Percentiles rank a stretch among this genome's conserved stretches.
phyloP scores from a whole-genome alignment of 2,113 vertebrate genomes.

The Oreochromis spilurus region DNA sequence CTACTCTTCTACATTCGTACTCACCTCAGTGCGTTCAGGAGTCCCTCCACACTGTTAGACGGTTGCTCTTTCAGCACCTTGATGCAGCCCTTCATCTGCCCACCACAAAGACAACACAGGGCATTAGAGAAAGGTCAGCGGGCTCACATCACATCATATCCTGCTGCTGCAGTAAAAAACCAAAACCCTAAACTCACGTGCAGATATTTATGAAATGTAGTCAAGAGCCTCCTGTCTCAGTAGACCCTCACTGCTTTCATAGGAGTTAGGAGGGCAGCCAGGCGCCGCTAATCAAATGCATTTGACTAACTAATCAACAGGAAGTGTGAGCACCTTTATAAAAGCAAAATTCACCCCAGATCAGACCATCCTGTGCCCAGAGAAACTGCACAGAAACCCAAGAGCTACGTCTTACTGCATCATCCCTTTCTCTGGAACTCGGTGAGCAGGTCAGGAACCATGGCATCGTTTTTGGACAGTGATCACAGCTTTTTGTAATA shows the following conservation, averaged over 20 bases:
- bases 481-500: not conserved
- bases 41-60: constrained; percentile 89
- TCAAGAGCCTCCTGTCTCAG: not conserved
- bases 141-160: constrained; percentile 1
- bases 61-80: constrained; percentile 93
- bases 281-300: not conserved
- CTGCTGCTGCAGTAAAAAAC: not conserved
- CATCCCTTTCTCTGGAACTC: not conserved
- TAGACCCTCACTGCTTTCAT: not conserved
- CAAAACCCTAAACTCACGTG: not conserved
- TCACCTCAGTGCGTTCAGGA: constrained; percentile 89
- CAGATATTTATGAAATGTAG: not conserved
- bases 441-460: not conserved
- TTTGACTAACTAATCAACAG: not conserved
- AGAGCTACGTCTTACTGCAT: not conserved
- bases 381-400: not conserved
- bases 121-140: constrained; percentile 59
- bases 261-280: not conserved
- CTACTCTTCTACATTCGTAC: not conserved
- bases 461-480: not conserved
- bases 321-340: not conserved
- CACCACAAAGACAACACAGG: constrained; percentile 27
- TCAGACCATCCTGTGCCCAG: not conserved
- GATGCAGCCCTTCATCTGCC: constrained; percentile 94
- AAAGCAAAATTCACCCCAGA: not conserved